Evolutionary conservation across 2,797 vertebrate genomes (phyloP).

Genomic region (Alfaro cultratus): DNA sequence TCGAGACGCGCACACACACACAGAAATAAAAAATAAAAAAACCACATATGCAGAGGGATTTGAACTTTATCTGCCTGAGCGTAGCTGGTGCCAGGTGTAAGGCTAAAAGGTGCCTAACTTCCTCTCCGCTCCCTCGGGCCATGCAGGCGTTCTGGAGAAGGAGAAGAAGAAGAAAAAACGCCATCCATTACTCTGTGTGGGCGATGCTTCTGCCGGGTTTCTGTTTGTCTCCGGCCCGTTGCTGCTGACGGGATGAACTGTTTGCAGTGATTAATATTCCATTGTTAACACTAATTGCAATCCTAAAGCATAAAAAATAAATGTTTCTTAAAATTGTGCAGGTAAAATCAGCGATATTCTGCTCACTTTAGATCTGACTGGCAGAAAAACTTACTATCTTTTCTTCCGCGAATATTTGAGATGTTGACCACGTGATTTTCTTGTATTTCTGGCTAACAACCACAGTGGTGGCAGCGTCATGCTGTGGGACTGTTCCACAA

Average conservation of each 20-base stretch:
- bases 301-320: not conserved
- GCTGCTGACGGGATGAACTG: conserved; percentile 29
- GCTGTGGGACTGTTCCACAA: not conserved
- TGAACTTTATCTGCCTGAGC: conserved; percentile 61
- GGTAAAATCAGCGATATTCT: not conserved
- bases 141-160: conserved; percentile 34
- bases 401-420: not conserved
- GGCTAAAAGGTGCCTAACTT: conserved; percentile 68
- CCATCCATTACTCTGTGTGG: conserved; percentile 59
- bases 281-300: conserved; percentile 27
- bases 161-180: conserved; percentile 30
- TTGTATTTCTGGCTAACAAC: too few species aligned
- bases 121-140: conserved; percentile 47
- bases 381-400: not conserved
- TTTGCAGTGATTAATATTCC: conserved; percentile 21
- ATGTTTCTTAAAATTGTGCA: not conserved
- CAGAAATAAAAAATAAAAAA: conserved; percentile 34
- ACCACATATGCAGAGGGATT: conserved; percentile 33
- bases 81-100: conserved; percentile 70
- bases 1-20: conserved; percentile 60
- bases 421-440: too few species aligned
- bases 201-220: conserved; percentile 50
- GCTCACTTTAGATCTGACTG: not conserved
- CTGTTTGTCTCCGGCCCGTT: conserved; percentile 26
- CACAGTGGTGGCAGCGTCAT: not conserved